Percentiles rank a stretch among this genome's conserved stretches.
Conservation (phyloP, 2,113 vertebrate species). For the Glareola pratincola region DNA sequence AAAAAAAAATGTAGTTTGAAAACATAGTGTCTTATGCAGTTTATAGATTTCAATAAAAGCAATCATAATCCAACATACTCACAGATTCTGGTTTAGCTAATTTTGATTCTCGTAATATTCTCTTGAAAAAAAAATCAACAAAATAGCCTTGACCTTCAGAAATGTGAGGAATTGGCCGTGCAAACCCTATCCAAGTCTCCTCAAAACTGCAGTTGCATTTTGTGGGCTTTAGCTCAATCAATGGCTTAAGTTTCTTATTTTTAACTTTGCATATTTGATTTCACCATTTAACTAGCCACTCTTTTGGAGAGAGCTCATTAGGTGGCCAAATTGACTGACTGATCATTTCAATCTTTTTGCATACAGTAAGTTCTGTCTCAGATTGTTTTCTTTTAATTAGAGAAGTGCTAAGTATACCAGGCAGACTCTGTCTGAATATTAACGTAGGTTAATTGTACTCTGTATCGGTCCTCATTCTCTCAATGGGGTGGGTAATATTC, state of each 20-base stretch:
- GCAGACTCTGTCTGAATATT: background rate
- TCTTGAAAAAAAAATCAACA: background rate
- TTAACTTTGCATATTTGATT: background rate
- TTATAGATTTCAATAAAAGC: background rate
- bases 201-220: background rate
- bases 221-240: background rate
- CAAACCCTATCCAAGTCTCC: background rate
- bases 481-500: background rate
- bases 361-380: background rate
- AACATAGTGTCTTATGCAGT: accelerated
- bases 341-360: background rate
- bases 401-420: background rate
- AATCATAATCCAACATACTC: background rate
- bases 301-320: background rate
- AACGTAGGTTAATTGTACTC: background rate
- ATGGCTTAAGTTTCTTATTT: background rate
- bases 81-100: background rate
- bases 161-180: background rate
- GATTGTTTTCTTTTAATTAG: background rate
- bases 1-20: background rate
- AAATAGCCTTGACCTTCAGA: background rate
- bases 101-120: background rate
- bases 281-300: background rate
- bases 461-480: background rate
- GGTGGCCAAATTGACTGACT: background rate